Evolutionary conservation across 1,140 invertebrate species (phyloP).

Genomic region (Ceratina australensis): DNA sequence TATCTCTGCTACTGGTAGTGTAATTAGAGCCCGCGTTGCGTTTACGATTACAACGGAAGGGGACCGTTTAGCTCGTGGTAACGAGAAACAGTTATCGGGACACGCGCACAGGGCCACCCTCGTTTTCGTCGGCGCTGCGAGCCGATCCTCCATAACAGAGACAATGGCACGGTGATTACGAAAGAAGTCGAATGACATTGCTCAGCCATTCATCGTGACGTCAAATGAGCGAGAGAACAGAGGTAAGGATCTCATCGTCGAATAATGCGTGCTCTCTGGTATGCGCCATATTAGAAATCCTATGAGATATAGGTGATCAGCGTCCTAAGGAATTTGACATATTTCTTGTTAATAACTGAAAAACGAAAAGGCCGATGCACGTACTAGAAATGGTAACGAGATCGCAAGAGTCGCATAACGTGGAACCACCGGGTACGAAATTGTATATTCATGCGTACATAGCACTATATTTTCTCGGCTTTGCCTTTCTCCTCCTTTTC

Average conservation of each 20-base stretch:
- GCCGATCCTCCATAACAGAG: slow-evolving; percentile 29
- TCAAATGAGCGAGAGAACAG: too few relatives aligned
- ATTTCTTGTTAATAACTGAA: slow-evolving; percentile 16
- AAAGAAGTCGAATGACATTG: slow-evolving; percentile 58
- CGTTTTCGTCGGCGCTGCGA: background rate
- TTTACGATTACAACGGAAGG: slow-evolving; percentile 25
- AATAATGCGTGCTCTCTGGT: too few relatives aligned
- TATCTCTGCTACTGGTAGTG: slow-evolving; percentile 19
- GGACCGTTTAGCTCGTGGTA: slow-evolving; percentile 8
- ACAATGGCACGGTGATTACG: slow-evolving; percentile 66
- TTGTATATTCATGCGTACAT: too few relatives aligned
- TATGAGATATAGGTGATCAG: too few relatives aligned
- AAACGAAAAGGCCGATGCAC: background rate
- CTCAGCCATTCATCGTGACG: too few relatives aligned
- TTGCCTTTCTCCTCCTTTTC: background rate
- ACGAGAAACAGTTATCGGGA: slow-evolving; percentile 10
- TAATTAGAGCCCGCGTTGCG: slow-evolving; percentile 31
- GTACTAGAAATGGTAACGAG: background rate
- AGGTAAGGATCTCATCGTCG: too few relatives aligned
- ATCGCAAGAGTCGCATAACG: too few relatives aligned
- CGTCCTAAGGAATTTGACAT: background rate
- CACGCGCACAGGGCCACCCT: background rate
- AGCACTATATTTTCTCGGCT: background rate
- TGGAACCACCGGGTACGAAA: too few relatives aligned
- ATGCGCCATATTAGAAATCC: too few relatives aligned